Evolutionary conservation across 2,113 vertebrate species (phyloP).

Genomic region (Xyliphius kryptos): DNA sequence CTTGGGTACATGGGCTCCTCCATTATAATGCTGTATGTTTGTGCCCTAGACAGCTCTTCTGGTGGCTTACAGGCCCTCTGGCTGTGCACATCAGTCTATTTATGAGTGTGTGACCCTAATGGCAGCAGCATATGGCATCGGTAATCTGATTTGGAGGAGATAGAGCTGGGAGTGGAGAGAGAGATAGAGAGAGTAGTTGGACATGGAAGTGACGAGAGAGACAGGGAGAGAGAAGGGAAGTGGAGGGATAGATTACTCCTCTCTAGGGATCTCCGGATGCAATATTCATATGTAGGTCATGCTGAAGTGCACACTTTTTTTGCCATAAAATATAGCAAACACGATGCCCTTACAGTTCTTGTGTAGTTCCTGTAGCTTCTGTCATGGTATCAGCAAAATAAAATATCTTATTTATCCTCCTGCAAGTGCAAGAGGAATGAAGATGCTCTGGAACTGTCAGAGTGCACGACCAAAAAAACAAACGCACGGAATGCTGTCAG

Average conservation of each 20-base stretch:
- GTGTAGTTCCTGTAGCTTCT: neutral
- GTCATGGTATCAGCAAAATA: neutral
- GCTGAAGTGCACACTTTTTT: conserved; percentile 4
- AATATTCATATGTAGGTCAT: conserved; percentile 53
- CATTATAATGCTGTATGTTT: conserved; percentile 1
- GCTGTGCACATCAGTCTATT: conserved; percentile 9
- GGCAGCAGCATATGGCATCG: conserved; percentile 58
- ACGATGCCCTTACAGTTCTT: too few species aligned
- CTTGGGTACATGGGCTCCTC: conserved; percentile 12
- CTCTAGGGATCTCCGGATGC: conserved; percentile 29
- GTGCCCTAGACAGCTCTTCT: conserved; percentile 27
- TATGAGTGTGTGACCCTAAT: conserved; percentile 50
- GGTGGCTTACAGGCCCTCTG: conserved; percentile 32
- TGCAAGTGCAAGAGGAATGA: neutral
- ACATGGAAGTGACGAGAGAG: conserved; percentile 2
- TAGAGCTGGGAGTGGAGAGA: conserved; percentile 33
- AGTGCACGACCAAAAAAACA: neutral
- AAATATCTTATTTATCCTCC: neutral
- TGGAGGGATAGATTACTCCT: conserved; percentile 15
- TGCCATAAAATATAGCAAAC: neutral
- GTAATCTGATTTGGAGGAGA: conserved; percentile 62
- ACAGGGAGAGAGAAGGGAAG: conserved; percentile 1
- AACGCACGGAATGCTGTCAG: too few species aligned
- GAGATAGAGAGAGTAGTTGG: conserved; percentile 4
- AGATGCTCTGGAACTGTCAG: neutral